Base-by-base conservation (phyloP, 2,113 vertebrate species). In the Amia ocellicauda region DNA sequence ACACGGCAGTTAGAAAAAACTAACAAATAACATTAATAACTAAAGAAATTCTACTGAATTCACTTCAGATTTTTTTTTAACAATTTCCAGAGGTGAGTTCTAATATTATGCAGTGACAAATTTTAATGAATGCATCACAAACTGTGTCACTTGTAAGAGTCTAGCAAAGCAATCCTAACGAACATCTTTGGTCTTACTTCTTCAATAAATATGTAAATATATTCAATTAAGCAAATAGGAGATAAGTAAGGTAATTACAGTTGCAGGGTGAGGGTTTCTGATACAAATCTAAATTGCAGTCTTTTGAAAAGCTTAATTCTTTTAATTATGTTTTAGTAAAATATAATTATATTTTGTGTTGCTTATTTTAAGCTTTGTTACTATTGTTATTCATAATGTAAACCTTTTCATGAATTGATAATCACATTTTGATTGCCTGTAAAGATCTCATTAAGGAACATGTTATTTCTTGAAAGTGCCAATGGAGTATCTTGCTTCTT, bases 241-340 rank as follows among this genome's bases (percentile, higher is more conserved):
- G 65, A 68, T 45, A 69, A 72, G 65, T 72, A 64, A 42, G 66
- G 59, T 72, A 63, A 75, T 71, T 71, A 31, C 51, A 74, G 64
- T 62, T 83, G 66, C 13, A 14, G 23, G 31, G 5, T 36, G 31
- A 36, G 11, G 5, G 11, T 36, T 36, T 36, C 31, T 2, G 31
- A 36, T 36, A 36, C 31, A 36, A 36, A 36, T 36, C 31, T 36
- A 36, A 36, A 36, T 7, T 36, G 31, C 11, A 36, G 11, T 5
- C 31, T 7, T 36, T 36, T 36, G 31, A 36, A 36, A 36, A 7
- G 31, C 31, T 36, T 36, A 36, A 36, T 36, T 36, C 31, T 36
- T 36, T 36, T 36, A 36, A 36, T 36, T 36, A 36, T 1, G 31
- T 11, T 36, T 36, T 36, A 36, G 11, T n/a, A 2, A 36, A 36